Conservation (phyloP, 2,888 invertebrate species). For the Amblyjoppa proteus region DNA sequence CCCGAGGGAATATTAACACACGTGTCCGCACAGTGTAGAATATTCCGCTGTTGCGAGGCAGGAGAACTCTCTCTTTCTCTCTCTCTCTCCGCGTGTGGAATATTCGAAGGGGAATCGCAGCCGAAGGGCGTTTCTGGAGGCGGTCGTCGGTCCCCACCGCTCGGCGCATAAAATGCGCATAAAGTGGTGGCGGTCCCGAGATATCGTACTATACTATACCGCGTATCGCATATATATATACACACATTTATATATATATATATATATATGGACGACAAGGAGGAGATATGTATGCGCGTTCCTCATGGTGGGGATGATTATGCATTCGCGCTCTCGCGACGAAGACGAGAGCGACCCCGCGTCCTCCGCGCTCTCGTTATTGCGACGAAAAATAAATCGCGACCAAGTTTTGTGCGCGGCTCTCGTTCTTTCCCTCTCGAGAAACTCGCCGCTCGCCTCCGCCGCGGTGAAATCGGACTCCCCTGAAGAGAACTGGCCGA, state of each 20-base stretch:
- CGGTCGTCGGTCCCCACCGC: constrained; percentile 82
- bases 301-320: constrained; percentile 65
- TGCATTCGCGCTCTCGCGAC: constrained; percentile 64
- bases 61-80: constrained; percentile 16
- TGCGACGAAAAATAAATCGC: constrained; percentile 63
- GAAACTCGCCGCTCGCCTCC: constrained; percentile 32
- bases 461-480: constrained; percentile 67
- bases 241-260: constrained; percentile 5
- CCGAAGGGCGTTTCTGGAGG: constrained; percentile 85
- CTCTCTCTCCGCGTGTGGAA: constrained; percentile 40
- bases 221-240: constrained; percentile 18
- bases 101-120: constrained; percentile 61
- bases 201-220: constrained; percentile 52
- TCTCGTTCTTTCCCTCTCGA: constrained; percentile 21
- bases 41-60: constrained; percentile 16
- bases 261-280: constrained; percentile 27
- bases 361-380: constrained; percentile 62
- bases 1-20: constrained; percentile 49
- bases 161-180: constrained; percentile 71
- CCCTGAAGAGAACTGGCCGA: constrained; percentile 63
- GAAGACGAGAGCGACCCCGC: constrained; percentile 49
- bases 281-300: constrained; percentile 52
- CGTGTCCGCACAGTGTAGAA: constrained; percentile 39
- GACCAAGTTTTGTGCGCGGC: constrained; percentile 64
- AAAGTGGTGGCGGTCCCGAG: constrained; percentile 66